Evolutionary conservation across 2,797 vertebrate genomes (phyloP).

Genomic region (Lagocephalus sceleratus): DNA sequence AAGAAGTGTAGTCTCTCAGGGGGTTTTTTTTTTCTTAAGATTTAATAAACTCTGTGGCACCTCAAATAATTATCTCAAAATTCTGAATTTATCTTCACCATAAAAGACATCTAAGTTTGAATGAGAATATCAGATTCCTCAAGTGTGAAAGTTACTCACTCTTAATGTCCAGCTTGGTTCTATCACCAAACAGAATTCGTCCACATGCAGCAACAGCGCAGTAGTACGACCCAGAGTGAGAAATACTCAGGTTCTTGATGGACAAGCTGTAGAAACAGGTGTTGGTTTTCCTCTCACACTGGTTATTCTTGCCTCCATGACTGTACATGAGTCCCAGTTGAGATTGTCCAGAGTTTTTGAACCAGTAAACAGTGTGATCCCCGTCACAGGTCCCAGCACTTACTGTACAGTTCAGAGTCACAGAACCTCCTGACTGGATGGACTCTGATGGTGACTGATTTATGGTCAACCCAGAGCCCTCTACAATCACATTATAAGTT

Average conservation of each 20-base stretch:
- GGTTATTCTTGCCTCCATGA: neutral
- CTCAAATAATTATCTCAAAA: no score
- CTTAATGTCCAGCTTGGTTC: slow-evolving; percentile 12
- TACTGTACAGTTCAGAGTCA: slow-evolving; percentile 1
- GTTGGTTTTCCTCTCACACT: neutral
- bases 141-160: no score
- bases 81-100: no score
- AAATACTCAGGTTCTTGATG: neutral
- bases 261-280: neutral
- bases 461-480: no score
- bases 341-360: neutral
- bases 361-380: slow-evolving; percentile 1
- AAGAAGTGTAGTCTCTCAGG: no score
- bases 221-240: slow-evolving; percentile 27
- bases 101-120: no score
- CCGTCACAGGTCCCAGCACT: neutral
- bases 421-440: neutral
- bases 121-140: no score
- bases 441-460: neutral
- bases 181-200: slow-evolving; percentile 43
- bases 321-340: neutral
- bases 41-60: no score
- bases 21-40: no score
- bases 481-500: no score
- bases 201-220: slow-evolving; percentile 54